Evolutionary conservation across 2,888 invertebrate genomes (phyloP).

Genomic region (Dryadula phaetusa): DNA sequence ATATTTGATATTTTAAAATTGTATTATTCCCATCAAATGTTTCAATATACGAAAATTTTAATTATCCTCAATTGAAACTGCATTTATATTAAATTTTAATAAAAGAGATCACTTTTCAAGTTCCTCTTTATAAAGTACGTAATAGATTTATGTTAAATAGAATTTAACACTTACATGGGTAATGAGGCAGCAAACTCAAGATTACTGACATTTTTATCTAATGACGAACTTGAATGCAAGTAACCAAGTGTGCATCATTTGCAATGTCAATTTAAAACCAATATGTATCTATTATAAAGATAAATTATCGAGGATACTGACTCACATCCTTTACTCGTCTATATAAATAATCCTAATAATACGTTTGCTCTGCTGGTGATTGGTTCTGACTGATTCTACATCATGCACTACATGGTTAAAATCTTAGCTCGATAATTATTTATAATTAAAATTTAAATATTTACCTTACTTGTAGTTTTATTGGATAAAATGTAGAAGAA

Average conservation of each 20-base stretch:
- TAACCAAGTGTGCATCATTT: constrained; percentile 25
- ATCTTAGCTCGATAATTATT: no score
- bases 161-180: not conserved
- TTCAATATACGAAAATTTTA: no score
- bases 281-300: constrained; percentile 26
- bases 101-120: no score
- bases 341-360: constrained; percentile 11
- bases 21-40: no score
- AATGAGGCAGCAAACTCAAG: constrained; percentile 11
- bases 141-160: not conserved
- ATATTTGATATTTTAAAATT: no score
- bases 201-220: constrained; percentile 25
- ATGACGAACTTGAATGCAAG: constrained; percentile 9
- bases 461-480: no score
- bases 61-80: no score
- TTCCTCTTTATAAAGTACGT: not conserved
- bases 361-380: not conserved
- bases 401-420: no score
- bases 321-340: constrained; percentile 23
- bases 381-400: not conserved
- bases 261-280: constrained; percentile 31
- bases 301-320: constrained; percentile 24
- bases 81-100: no score
- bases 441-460: no score
- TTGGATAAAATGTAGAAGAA: no score